Conservation (phyloP, 2,888 invertebrate species). For the Slavum lentiscoides region DNA sequence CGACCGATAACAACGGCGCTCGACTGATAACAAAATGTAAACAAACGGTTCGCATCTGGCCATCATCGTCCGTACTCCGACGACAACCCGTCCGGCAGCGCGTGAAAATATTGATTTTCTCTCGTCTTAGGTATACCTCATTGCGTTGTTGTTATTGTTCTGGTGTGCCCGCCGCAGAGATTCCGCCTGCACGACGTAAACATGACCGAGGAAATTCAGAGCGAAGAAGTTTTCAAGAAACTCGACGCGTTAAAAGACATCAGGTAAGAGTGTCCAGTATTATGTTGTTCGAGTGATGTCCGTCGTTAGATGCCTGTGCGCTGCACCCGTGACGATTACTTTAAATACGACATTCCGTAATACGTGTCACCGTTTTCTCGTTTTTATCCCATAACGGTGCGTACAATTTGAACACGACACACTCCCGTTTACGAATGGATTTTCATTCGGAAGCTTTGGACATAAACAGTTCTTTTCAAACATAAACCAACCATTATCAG, state of each 20-base stretch:
- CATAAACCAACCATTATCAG: neutral
- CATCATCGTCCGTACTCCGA: conserved; percentile 13
- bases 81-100: neutral
- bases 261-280: conserved; percentile 64
- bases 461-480: neutral
- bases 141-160: conserved; percentile 27
- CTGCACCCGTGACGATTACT: neutral
- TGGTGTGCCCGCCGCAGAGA: neutral
- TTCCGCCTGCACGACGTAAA: neutral
- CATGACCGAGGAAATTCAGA: conserved; percentile 49
- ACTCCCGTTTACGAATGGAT: too few relatives aligned
- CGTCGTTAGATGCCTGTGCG: neutral
- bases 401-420: too few relatives aligned
- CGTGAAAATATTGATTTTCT: conserved; percentile 43
- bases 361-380: too few relatives aligned
- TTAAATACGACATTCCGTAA: too few relatives aligned
- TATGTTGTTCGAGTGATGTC: neutral
- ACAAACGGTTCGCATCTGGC: conserved; percentile 30
- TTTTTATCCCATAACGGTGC: too few relatives aligned
- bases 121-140: neutral
- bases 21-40: conserved; percentile 17
- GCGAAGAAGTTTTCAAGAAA: conserved; percentile 62
- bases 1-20: neutral
- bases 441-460: too few relatives aligned
- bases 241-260: conserved; percentile 92